These are phyloP conservation scores for Rhagoletis pomonella DNA, from an alignment of 1,140 invertebrate genomes.

Conservation along the genomic window DNA sequence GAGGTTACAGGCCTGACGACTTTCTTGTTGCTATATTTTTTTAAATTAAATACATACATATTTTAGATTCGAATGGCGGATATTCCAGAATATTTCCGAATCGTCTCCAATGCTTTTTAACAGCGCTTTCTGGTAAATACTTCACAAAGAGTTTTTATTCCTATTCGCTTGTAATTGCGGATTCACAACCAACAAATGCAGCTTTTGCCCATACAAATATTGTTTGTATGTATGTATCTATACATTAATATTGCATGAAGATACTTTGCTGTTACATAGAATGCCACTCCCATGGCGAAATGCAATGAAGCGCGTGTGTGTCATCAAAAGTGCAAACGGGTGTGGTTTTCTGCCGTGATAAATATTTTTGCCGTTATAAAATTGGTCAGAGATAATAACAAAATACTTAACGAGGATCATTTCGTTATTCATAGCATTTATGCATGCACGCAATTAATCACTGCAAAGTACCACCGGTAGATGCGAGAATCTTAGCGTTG, in stretches of 20 bases:
- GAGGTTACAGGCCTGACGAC: not conserved
- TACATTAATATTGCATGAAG: not conserved
- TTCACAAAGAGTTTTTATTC: too few species aligned
- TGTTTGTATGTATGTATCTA: not conserved
- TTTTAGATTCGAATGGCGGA: not conserved
- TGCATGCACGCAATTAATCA: constrained; percentile 3
- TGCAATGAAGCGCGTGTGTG: not conserved
- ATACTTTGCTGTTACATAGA: not conserved
- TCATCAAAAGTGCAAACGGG: constrained; percentile 13
- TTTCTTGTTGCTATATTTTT: not conserved
- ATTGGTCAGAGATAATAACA: not conserved
- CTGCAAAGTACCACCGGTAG: too few species aligned
- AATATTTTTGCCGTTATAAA: not conserved
- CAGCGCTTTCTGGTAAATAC: not conserved
- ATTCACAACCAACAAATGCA: not conserved
- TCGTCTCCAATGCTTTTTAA: not conserved
- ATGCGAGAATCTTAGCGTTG: not conserved
- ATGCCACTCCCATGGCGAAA: not conserved
- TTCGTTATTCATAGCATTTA: not conserved
- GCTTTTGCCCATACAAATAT: not conserved
- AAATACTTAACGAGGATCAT: not conserved
- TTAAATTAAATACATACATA: too few species aligned
- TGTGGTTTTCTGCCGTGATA: not conserved
- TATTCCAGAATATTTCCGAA: constrained; percentile 7
- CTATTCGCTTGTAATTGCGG: not conserved